Evolutionary conservation across 2,113 vertebrate species (phyloP).

Genomic region (Tychaedon coryphoeus): DNA sequence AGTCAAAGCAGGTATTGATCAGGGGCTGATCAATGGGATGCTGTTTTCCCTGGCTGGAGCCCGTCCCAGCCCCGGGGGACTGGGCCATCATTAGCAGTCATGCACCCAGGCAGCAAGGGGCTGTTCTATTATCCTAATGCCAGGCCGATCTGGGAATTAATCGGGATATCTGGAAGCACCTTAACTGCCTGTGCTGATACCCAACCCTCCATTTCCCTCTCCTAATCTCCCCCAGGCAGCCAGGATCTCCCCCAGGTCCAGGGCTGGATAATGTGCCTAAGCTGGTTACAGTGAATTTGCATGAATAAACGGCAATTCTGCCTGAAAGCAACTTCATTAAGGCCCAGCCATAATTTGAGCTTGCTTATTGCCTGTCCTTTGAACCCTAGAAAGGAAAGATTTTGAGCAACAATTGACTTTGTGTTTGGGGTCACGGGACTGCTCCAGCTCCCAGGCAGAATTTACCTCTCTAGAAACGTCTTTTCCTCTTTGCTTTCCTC

Average conservation of each 20-base stretch:
- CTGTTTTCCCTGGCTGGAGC: neutral
- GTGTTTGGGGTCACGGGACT: neutral
- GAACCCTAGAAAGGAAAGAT: neutral
- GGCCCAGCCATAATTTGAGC: neutral
- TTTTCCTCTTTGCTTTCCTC: neutral
- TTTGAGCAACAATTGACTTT: neutral
- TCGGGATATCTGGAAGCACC: neutral
- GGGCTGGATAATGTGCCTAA: neutral
- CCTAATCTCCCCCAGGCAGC: neutral
- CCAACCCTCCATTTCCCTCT: neutral
- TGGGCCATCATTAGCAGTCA: neutral
- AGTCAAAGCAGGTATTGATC: neutral
- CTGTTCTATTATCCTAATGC: neutral
- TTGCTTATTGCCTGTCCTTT: neutral
- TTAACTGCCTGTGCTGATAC: neutral
- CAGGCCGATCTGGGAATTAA: neutral
- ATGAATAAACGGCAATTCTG: neutral
- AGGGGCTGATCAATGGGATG: neutral
- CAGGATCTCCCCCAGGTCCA: neutral
- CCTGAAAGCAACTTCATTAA: neutral
- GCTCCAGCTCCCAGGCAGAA: neutral
- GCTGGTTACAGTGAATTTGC: slow-evolving; percentile 9
- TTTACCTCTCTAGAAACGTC: neutral
- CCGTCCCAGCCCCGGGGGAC: neutral
- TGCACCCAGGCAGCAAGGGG: neutral